Evolutionary conservation across 2,888 invertebrate species (phyloP).

Genomic region (Teleiodes luculella): DNA sequence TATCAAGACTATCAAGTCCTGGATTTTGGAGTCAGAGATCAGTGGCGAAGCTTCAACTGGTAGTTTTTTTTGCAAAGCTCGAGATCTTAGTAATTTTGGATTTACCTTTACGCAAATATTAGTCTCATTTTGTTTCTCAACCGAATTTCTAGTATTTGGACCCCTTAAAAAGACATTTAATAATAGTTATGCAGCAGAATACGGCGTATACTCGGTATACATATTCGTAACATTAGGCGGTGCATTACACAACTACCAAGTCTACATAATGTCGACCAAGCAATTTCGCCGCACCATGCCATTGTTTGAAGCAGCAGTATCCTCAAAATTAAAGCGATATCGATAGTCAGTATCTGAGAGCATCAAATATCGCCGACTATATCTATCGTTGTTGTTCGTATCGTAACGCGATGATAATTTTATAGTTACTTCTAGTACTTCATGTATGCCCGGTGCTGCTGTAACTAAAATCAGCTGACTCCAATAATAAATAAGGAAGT

Average conservation of each 20-base stretch:
- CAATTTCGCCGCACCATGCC: constrained; percentile 7
- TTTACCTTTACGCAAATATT: too few species aligned
- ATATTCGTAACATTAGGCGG: neutral
- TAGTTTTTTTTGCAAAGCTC: neutral
- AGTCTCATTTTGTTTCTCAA: too few species aligned
- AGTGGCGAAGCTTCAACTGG: too few species aligned
- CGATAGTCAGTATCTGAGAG: neutral
- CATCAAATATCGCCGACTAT: constrained; percentile 4
- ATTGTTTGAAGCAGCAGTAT: neutral
- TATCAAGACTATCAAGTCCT: neutral
- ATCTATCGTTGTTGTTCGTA: neutral
- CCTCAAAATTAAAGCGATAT: constrained; percentile 9
- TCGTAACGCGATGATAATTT: neutral
- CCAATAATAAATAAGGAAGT: too few species aligned
- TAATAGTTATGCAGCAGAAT: too few species aligned
- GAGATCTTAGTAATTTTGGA: neutral
- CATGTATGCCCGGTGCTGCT: constrained; percentile 11
- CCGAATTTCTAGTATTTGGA: too few species aligned
- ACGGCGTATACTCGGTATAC: too few species aligned
- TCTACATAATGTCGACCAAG: constrained; percentile 1
- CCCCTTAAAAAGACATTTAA: too few species aligned
- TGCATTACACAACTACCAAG: neutral
- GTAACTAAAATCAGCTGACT: constrained; percentile 15
- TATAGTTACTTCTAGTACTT: neutral
- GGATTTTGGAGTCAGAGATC: neutral